These are phyloP conservation scores for Pyrrhosoma nymphula DNA, from an alignment of 2,888 invertebrate genomes.

Conservation along the genomic window DNA sequence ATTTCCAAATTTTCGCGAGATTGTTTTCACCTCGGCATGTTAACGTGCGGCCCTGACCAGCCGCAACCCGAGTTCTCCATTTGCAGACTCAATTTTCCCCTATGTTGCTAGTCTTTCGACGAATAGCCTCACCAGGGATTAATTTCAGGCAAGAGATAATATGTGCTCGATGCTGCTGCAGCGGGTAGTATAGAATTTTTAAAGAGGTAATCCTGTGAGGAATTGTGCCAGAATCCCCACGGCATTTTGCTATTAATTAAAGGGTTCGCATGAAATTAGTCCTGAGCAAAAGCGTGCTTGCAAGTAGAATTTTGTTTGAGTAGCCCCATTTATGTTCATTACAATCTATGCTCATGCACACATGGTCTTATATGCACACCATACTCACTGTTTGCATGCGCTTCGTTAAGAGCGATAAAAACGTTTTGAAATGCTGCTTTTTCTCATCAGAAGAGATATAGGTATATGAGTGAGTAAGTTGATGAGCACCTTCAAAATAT, in stretches of 20 bases:
- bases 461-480: too few species aligned
- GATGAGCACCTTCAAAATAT: too few species aligned
- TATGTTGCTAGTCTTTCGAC: not conserved
- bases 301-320: not conserved
- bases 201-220: not conserved
- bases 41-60: too few species aligned
- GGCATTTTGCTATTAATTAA: not conserved
- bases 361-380: not conserved
- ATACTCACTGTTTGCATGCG: too few species aligned
- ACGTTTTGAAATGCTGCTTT: too few species aligned
- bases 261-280: not conserved
- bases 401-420: too few species aligned
- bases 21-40: too few species aligned
- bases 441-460: too few species aligned
- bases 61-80: not conserved
- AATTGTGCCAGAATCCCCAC: not conserved
- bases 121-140: not conserved
- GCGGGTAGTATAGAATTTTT: not conserved
- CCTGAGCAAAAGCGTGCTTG: not conserved
- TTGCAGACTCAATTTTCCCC: not conserved
- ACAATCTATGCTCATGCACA: not conserved
- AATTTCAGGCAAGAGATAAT: not conserved
- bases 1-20: too few species aligned
- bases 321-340: not conserved
- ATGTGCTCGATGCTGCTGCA: not conserved